These are phyloP conservation scores for Dromococcyx pavoninus DNA, from an alignment of 2,797 vertebrate genomes.

Conservation along the genomic window DNA sequence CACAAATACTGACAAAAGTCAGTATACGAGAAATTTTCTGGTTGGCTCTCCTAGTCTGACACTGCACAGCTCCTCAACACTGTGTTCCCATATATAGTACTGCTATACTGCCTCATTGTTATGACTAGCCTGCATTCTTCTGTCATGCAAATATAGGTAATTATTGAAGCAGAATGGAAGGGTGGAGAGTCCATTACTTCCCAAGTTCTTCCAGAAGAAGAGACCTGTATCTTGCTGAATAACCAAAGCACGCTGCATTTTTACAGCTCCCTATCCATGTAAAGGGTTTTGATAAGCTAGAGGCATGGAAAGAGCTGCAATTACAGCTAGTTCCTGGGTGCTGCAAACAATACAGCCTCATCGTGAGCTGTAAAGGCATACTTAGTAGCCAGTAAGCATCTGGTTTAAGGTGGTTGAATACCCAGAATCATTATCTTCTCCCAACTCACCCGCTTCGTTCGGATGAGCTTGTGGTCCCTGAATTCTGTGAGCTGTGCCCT, in stretches of 20 bases:
- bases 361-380: not conserved
- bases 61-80: not conserved
- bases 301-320: not conserved
- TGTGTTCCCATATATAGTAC: not conserved
- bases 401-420: not conserved
- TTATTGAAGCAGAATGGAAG: not conserved
- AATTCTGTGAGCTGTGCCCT: constrained; percentile 97
- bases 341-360: not conserved
- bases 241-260: not conserved
- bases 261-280: not conserved
- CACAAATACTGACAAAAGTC: not conserved
- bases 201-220: not conserved
- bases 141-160: not conserved
- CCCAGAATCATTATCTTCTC: not conserved
- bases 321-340: not conserved
- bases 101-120: not conserved
- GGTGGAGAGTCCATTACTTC: not conserved
- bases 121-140: not conserved
- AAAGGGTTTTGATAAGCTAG: not conserved
- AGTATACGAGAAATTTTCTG: not conserved
- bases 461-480: constrained; percentile 94
- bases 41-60: not conserved
- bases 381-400: not conserved
- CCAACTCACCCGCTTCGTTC: constrained; percentile 87
- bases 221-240: not conserved